Evolutionary conservation across 2,888 invertebrate species (phyloP), one percentile per base, ranked within the genome.

Genomic region (Meandrusa payeni): DNA sequence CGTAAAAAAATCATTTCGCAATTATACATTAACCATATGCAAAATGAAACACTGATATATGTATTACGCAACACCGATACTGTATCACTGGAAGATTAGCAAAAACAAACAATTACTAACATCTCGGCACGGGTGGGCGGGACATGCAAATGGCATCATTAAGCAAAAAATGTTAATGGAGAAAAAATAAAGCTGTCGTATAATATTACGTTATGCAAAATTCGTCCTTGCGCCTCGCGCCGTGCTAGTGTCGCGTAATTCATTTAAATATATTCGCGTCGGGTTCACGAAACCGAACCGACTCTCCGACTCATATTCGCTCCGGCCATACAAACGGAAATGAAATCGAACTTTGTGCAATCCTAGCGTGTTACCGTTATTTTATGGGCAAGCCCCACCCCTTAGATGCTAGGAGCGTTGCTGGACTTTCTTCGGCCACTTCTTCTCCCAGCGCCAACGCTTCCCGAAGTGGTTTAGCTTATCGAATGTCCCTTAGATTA

Each of bases 211-310:
- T 75, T 74, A 83, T 80, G 78, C 78, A 72, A 82, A 81, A 74
- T 71, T 79, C 80, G 85, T 80, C 83, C 83, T 83, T 82, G 83
- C 69, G 46, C 57, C 62, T 61, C 53, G 55, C 67, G 61, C 69
- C 73, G 61, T 59, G 61, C 69, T 72, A 69, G 66, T 59, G 58
- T 58, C 58, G 56, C 57, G 62, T 80, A 76, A 83, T 83, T 79
- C 76, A 80, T 85, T 80, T 67, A 73, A 82, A 83, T 81, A 55
- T 79, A 83, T 82, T 75, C 81, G 63, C 60, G 51, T 54, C 59
- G 66, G 58, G 69, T 64, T 70, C 73, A 73, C 76, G 48, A 53
- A 76, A 78, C 77, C 74, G 62, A 71, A 57, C 54, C 52, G 62
- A 69, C 62, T 71, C 69, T 72, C 72, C 61, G 61, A 72, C 73